A percentile compares a stretch with the other conserved stretches of the same genome.
phyloP scores from a whole-genome alignment of 2,888 invertebrate species.

The Stenichneumon culpator region DNA sequence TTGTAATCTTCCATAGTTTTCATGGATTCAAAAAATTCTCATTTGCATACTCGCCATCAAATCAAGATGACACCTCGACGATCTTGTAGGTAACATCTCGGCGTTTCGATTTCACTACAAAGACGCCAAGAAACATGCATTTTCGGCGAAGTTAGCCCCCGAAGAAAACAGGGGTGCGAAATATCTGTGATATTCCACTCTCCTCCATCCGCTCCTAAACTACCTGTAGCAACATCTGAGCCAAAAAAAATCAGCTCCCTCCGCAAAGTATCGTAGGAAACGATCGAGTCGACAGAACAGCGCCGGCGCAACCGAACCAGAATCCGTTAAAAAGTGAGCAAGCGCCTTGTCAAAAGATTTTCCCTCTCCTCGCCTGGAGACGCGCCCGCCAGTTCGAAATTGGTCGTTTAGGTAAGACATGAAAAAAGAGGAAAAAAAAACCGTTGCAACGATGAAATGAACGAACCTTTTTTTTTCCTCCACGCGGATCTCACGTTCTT shows the following conservation, averaged over 20 bases:
- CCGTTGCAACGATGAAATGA: constrained; percentile 62
- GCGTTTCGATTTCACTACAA: too few relatives aligned
- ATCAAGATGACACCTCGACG: neutral
- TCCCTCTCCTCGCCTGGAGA: neutral
- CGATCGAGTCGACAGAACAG: neutral
- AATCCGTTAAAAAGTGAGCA: constrained; percentile 22
- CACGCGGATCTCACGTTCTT: constrained; percentile 28
- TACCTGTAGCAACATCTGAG: neutral
- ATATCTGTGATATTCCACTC: too few relatives aligned
- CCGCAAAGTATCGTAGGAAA: neutral
- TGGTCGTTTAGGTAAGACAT: neutral
- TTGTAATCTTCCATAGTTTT: too few relatives aligned
- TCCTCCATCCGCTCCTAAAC: too few relatives aligned
- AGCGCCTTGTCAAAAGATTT: neutral
- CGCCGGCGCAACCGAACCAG: neutral
- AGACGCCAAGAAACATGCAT: too few relatives aligned
- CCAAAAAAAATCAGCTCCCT: neutral
- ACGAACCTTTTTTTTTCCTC: constrained; percentile 47
- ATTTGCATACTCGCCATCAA: neutral
- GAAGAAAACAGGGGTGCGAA: neutral
- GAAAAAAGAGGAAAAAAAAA: constrained; percentile 7
- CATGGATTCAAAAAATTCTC: too few relatives aligned
- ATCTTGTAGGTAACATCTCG: neutral
- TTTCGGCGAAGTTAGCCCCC: neutral
- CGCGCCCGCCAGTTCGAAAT: neutral